Evolutionary conservation across 2,888 invertebrate species (phyloP).

Genomic region (Tetropium fuscum): DNA sequence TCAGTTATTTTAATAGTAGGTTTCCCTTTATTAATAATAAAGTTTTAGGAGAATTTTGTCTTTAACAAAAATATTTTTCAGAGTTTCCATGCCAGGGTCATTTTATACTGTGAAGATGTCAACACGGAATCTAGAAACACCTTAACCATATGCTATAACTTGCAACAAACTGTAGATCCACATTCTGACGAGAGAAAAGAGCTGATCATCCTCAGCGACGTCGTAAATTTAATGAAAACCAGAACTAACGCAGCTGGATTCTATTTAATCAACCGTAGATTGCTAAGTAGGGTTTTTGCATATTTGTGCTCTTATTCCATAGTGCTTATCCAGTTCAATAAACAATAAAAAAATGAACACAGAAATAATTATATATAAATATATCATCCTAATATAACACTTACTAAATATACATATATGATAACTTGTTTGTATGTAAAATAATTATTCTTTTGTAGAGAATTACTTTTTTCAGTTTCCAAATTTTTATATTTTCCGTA

Average conservation of each 20-base stretch:
- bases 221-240: slow-evolving; percentile 36
- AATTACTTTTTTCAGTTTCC: no score
- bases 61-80: slow-evolving; percentile 29
- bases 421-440: no score
- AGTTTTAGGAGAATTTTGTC: no score
- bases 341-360: no score
- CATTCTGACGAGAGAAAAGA: slow-evolving; percentile 38
- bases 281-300: slow-evolving; percentile 36
- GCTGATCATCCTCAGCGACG: slow-evolving; percentile 34
- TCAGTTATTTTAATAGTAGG: slow-evolving; percentile 33
- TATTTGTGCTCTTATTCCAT: slow-evolving; percentile 38
- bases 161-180: slow-evolving; percentile 37
- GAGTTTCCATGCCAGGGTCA: slow-evolving; percentile 32
- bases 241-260: slow-evolving; percentile 37
- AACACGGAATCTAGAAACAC: slow-evolving; percentile 39
- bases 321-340: slow-evolving; percentile 40
- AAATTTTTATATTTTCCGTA: no score
- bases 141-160: slow-evolving; percentile 38
- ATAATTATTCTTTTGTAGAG: no score
- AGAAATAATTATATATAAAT: no score
- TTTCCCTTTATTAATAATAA: neutral
- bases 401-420: no score
- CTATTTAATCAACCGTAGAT: slow-evolving; percentile 31
- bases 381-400: no score
- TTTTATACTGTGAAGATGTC: slow-evolving; percentile 38